phyloP scores from a whole-genome alignment of 2,888 invertebrate genomes.

The Herminia tarsipennalis region DNA sequence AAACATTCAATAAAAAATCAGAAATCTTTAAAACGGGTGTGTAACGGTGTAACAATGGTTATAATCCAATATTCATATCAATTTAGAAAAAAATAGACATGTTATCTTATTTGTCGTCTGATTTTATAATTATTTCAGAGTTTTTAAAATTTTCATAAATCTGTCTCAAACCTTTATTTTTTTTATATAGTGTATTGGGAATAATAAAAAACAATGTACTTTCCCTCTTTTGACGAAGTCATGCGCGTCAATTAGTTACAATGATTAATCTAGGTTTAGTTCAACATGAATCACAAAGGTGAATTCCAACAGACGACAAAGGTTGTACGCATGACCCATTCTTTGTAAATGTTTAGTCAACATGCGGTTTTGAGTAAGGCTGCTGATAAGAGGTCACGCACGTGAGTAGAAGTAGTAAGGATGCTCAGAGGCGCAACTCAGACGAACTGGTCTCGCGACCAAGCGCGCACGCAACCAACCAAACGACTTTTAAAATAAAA shows the following conservation, averaged over 20 bases:
- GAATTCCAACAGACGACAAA: conserved; percentile 25
- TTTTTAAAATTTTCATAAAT: no score
- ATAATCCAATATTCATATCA: no score
- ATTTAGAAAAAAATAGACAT: no score
- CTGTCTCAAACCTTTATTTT: no score
- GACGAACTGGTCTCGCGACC: conserved; percentile 53
- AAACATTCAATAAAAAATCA: no score
- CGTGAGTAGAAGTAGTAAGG: conserved; percentile 45
- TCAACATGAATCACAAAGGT: conserved; percentile 37
- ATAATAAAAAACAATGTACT: no score
- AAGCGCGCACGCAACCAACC: conserved; percentile 61
- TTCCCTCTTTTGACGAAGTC: no score
- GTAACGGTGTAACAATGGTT: no score
- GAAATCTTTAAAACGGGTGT: no score
- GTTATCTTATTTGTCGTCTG: no score
- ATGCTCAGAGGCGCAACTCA: conserved; percentile 48
- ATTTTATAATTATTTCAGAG: no score
- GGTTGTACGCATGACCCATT: conserved; percentile 33
- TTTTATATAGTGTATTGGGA: no score
- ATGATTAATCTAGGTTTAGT: conserved; percentile 27
- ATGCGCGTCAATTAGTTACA: background rate
- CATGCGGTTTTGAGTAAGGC: conserved; percentile 17
- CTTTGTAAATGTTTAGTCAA: conserved; percentile 13
- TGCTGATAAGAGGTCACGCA: conserved; percentile 74
- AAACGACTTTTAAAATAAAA: conserved; percentile 5